Evolutionary conservation across 2,888 invertebrate genomes (phyloP), one percentile per base, ranked within the genome.

Genomic region (Argyresthia albistria): DNA sequence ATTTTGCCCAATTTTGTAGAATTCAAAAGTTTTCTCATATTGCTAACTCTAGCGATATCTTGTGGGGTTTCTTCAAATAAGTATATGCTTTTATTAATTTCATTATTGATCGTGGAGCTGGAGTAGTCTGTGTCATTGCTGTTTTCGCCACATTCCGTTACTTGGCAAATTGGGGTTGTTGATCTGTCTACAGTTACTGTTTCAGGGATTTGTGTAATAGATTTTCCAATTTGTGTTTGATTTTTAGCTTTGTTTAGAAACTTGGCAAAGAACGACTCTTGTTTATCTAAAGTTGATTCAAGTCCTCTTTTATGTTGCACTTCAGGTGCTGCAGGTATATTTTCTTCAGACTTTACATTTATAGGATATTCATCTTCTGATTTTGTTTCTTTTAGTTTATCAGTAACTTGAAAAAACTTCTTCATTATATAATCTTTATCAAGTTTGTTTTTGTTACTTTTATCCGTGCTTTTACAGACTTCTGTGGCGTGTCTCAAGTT

Each of bases 181-280:
- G 76, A 64, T 36, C 60, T 58, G 14, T 45, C 16, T 12, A 46
- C 14, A 48, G 11, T 42, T 51, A 59, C 58, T 35, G 15, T 54
- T 47, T 51, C 54, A 10, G 54, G 53, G 25, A 42, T 47, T 53
- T 52, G 52, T 47, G n/a, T 25, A 16, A 16, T 7, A 16, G 43
- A 10, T 45, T 46, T 46, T 42, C 14, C n/a, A 35, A n/a, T 46
- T 25, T 43, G 39, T 11, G 10, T 15, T 37, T 50, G n/a, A 35
- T 10, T 14, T 11, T 39, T 12, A 11, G 4, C 53, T 54, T 52
- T 49, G 56, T 75, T 77, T 47, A 88, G 64, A 58, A 80, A 77
- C 61, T 73, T 81, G 0, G 80, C 77, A 65, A 88, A 88, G 58
- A 88, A 88, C 2, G 88, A 88, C 63, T 87, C 82, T 54, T 86